phyloP scores from a whole-genome alignment of 2,113 vertebrate species.

The Tragelaphus scriptus region DNA sequence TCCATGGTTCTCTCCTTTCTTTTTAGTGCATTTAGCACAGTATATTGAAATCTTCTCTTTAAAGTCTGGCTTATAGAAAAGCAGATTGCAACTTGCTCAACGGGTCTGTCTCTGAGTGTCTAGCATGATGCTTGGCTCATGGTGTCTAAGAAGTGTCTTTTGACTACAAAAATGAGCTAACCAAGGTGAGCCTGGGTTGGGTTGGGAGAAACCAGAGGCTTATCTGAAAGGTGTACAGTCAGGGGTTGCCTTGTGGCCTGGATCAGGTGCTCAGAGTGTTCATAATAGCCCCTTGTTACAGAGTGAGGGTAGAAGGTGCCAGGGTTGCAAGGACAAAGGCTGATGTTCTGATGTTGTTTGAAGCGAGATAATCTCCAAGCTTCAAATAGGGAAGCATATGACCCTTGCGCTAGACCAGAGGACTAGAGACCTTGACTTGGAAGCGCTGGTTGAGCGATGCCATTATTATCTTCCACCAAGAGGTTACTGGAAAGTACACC shows the following conservation, averaged over 20 bases:
- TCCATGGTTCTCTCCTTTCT: background rate
- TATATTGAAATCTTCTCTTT: background rate
- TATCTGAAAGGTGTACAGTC: too few species aligned
- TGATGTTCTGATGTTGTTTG: background rate
- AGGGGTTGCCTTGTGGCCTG: background rate
- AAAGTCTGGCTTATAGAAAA: background rate
- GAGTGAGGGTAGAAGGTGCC: background rate
- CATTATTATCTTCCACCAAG: background rate
- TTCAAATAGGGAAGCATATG: background rate
- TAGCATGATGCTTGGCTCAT: background rate
- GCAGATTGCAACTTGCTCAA: background rate
- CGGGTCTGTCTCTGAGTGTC: background rate
- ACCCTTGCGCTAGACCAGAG: background rate
- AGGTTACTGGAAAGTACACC: background rate
- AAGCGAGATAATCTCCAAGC: constrained; percentile 31
- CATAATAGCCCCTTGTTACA: background rate
- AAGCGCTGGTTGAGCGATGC: background rate
- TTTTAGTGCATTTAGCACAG: background rate
- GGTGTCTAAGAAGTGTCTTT: background rate
- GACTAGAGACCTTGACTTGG: constrained; percentile 38
- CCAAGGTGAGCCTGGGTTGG: background rate
- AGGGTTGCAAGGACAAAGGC: background rate
- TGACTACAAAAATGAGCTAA: background rate
- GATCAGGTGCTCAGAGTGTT: background rate
- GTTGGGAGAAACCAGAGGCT: background rate